Evolutionary conservation across 2,888 invertebrate species (phyloP).

Genomic region (Amphipyra berbera): DNA sequence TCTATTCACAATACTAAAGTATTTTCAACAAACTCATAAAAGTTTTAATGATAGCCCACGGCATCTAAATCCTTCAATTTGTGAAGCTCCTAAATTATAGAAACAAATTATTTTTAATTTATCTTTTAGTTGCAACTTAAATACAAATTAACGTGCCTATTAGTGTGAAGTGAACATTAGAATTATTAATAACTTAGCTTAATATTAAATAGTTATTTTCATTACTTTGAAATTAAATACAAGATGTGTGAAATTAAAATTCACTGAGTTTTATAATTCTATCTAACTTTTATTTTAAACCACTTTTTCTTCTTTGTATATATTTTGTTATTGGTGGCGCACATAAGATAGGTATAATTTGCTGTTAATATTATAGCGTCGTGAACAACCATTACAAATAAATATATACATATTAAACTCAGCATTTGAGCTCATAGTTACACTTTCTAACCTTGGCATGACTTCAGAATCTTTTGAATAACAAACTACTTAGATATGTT

Average conservation of each 20-base stretch:
- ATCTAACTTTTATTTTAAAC: constrained; percentile 10
- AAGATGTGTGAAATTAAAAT: constrained; percentile 37
- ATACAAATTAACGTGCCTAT: constrained; percentile 30
- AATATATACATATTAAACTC: constrained; percentile 18
- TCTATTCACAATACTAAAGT: constrained; percentile 67
- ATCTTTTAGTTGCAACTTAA: constrained; percentile 13
- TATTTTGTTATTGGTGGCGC: constrained; percentile 1
- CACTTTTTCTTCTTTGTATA: constrained; percentile 3
- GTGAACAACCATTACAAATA: constrained; percentile 31
- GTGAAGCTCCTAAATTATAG: constrained; percentile 61
- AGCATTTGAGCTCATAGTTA: constrained; percentile 23
- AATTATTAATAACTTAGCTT: constrained; percentile 20
- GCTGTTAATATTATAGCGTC: constrained; percentile 1
- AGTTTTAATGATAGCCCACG: constrained; percentile 75
- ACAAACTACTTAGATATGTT: constrained; percentile 43
- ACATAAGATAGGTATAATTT: constrained; percentile 14
- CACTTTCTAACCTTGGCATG: constrained; percentile 49
- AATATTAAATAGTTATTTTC: constrained; percentile 27
- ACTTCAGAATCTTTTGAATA: constrained; percentile 48
- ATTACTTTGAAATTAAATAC: constrained; percentile 31
- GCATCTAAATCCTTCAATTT: constrained; percentile 70
- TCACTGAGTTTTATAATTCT: constrained; percentile 9
- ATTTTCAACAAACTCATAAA: constrained; percentile 74
- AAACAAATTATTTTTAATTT: constrained; percentile 57
- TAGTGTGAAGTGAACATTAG: constrained; percentile 20